These are phyloP conservation scores for Lithophane socia DNA, from an alignment of 2,888 invertebrate genomes.

Conservation along the genomic window DNA sequence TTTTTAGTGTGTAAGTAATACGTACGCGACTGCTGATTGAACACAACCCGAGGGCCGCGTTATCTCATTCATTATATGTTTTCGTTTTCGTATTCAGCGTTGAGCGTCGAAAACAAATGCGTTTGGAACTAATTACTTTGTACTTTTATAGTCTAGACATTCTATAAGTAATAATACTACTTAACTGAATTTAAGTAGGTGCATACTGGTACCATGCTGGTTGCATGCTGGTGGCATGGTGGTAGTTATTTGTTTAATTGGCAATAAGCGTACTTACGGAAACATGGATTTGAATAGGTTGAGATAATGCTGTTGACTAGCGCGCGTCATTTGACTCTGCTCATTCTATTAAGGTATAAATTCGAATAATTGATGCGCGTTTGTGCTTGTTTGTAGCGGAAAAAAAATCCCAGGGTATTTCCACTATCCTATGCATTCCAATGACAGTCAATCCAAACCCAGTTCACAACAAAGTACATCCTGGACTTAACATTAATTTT, in stretches of 20 bases:
- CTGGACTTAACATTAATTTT: neutral
- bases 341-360: neutral
- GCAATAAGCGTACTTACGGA: neutral
- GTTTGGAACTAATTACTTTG: neutral
- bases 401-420: neutral
- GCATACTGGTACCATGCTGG: too few relatives aligned
- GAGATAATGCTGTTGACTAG: neutral
- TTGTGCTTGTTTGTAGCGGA: neutral
- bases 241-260: neutral
- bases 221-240: too few relatives aligned
- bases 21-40: neutral
- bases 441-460: neutral
- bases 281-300: neutral
- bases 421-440: neutral
- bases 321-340: neutral
- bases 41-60: neutral
- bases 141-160: neutral
- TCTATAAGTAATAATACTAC: neutral
- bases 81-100: neutral
- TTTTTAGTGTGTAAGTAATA: neutral
- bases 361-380: neutral
- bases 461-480: neutral
- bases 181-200: neutral
- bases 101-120: neutral
- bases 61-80: neutral